Evolutionary conservation across 2,113 vertebrate genomes (phyloP).

Genomic region (Forbesichthys agassizii): DNA sequence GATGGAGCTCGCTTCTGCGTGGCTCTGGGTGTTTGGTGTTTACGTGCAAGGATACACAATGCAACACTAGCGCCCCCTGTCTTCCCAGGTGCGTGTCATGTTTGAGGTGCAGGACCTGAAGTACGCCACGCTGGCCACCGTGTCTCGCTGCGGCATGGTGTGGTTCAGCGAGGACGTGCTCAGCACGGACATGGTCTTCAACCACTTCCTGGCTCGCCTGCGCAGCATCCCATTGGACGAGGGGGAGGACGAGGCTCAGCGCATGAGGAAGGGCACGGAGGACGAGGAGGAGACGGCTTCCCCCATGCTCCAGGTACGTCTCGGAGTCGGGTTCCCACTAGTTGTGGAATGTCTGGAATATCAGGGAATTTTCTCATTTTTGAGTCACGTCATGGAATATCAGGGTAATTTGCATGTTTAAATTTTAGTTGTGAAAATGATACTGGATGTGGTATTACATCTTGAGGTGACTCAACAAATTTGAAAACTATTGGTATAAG

Average conservation of each 20-base stretch:
- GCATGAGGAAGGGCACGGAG: conserved; percentile 89
- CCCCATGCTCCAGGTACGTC: conserved; percentile 92
- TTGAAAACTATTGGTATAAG: no score
- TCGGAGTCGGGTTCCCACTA: no score
- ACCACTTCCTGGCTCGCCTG: conserved; percentile 93
- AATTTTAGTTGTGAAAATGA: no score
- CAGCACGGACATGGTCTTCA: conserved; percentile 99
- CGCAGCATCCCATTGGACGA: conserved; percentile 95
- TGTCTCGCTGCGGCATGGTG: conserved; percentile 98
- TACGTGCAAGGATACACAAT: background rate
- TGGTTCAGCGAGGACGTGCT: conserved; percentile 99
- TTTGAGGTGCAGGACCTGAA: conserved; percentile 99
- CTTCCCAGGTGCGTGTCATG: conserved; percentile 91
- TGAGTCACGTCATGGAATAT: background rate
- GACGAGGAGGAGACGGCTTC: conserved; percentile 94
- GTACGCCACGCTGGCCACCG: conserved; percentile 94
- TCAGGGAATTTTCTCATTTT: background rate
- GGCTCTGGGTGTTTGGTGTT: background rate
- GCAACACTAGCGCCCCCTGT: background rate
- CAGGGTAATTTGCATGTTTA: no score
- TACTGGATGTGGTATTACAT: no score
- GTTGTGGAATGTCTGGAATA: conserved; percentile 17
- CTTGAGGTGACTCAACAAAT: no score
- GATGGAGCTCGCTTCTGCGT: background rate
- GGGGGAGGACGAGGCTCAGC: conserved; percentile 94